Evolutionary conservation across 2,113 vertebrate genomes (phyloP), one percentile per base, ranked within the genome.

Genomic region (Asarcornis scutulata): DNA sequence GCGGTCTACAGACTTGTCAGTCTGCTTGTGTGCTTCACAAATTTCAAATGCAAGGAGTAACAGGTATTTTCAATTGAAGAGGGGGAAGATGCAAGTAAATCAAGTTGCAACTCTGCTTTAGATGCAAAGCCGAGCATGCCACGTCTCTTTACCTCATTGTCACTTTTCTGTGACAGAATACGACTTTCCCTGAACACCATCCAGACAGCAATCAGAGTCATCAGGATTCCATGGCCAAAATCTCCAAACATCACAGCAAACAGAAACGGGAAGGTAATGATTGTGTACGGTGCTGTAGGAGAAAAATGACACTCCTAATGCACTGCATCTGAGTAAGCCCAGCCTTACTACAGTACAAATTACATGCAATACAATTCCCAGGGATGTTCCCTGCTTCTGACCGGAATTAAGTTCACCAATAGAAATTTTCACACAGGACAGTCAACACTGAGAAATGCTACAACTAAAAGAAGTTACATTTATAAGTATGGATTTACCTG

Each of bases 171-270:
- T 11, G 99, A 99, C 42, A 98, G 98, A 88, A 99, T 98, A 32
- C 99, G 98, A 94, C 98, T 99, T 86, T 99, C 99, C 88, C 99
- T 97, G 87, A 99, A 34, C 68, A 99, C 99, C 96, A 99, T 99
- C 98, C 99, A 99, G 38, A 99, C 96, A 53, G 99, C 99, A 72
- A 99, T 98, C 50, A 99, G 98, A 52, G 98, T 99, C 99, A 99
- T 99, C 96, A 99, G 98, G 83, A 97, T 83, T 36, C 99, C 99
- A 7, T 99, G 99, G 88, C 99, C 99, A 89, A 99, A 97, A 95
- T 99, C 99, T 7, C 99, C 99, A 91, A 99, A 99, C 99, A 99
- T 99, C 93, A 99, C 99, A 53, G 99, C 99, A 83, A 99, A 99
- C 8, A 99, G 98, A 97, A 99, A 99, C 1, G 99, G 99, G 97